Evolutionary conservation across 2,113 vertebrate genomes (phyloP).

Genomic region (Anthoscopus minutus): DNA sequence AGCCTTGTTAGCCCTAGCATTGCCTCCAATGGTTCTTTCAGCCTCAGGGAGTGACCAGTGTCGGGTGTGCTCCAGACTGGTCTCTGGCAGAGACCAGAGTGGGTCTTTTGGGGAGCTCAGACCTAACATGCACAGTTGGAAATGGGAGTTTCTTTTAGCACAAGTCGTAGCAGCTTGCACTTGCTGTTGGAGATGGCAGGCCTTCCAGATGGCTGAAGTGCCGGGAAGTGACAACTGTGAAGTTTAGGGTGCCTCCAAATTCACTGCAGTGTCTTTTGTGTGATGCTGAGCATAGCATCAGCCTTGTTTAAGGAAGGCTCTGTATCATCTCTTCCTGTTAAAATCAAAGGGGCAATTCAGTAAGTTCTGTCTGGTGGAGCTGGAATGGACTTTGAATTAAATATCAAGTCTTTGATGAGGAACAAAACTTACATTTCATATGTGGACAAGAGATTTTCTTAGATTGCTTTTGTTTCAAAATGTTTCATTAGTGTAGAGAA

Average conservation of each 20-base stretch:
- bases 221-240: slow-evolving; percentile 48
- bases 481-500: background rate
- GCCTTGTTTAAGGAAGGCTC: slow-evolving; percentile 12
- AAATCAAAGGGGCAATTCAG: slow-evolving; percentile 4
- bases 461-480: background rate
- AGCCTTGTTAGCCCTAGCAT: fast-evolving
- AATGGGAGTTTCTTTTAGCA: slow-evolving; percentile 22
- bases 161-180: slow-evolving; percentile 39
- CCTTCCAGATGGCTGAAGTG: slow-evolving; percentile 48
- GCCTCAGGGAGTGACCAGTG: background rate
- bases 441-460: background rate
- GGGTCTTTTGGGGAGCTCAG: background rate
- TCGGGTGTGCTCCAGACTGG: background rate
- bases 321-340: background rate
- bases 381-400: slow-evolving; percentile 2
- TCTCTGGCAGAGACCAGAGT: background rate
- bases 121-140: background rate
- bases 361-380: background rate
- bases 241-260: slow-evolving; percentile 43
- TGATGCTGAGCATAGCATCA: slow-evolving; percentile 9
- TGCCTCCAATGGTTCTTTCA: background rate
- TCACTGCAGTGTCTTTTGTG: slow-evolving; percentile 37
- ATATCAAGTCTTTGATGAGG: background rate
- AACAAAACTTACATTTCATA: background rate
- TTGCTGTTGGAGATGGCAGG: slow-evolving; percentile 45